Evolutionary conservation across 2,797 vertebrate species (phyloP).

Genomic region (Gorsachius magnificus): DNA sequence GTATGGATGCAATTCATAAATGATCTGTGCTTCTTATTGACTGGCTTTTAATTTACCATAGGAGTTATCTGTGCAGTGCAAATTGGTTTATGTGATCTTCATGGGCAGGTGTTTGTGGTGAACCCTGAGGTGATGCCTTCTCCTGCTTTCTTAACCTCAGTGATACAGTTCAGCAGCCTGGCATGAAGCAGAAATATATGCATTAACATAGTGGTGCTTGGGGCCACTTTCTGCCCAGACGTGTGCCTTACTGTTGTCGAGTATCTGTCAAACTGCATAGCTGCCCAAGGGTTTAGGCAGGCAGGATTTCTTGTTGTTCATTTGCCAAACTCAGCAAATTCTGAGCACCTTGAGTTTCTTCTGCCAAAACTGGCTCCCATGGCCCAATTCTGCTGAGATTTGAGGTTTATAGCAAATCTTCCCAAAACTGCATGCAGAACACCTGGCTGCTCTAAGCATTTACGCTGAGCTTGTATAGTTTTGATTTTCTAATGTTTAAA

Average conservation of each 20-base stretch:
- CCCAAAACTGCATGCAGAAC: neutral
- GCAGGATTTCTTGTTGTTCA: neutral
- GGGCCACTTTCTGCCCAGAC: neutral
- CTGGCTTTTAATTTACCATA: neutral
- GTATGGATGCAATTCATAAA: neutral
- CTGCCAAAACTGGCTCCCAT: neutral
- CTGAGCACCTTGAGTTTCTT: neutral
- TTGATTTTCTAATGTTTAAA: neutral
- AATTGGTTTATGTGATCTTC: neutral
- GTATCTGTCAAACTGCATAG: neutral
- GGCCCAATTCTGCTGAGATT: neutral
- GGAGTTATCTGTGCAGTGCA: neutral
- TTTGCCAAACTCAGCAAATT: neutral
- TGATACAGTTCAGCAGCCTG: neutral
- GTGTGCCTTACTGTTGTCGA: neutral
- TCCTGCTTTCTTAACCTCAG: neutral
- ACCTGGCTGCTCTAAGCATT: neutral
- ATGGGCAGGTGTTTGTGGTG: neutral
- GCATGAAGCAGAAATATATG: neutral
- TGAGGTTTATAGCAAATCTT: neutral
- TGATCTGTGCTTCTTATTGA: neutral
- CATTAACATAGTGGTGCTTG: neutral
- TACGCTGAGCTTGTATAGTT: neutral
- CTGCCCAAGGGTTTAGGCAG: neutral
- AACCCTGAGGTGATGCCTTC: neutral